Percentiles rank a stretch among this genome's conserved stretches.
Conservation (phyloP, 2,113 vertebrate species). For the Anarrhichthys ocellatus region DNA sequence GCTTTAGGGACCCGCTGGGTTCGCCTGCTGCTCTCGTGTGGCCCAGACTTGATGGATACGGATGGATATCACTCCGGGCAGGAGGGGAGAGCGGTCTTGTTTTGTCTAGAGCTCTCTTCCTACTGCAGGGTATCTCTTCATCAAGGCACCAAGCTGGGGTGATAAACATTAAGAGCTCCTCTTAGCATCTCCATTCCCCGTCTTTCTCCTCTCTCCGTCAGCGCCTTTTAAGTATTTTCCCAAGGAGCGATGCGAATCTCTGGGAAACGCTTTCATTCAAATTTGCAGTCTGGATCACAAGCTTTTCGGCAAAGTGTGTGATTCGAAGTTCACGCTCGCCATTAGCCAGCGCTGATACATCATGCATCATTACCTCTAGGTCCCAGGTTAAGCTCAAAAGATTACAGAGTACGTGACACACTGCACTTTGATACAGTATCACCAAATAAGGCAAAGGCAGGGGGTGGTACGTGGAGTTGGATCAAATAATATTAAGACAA, state of each 20-base stretch:
- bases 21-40: slow-evolving; percentile 45
- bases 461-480: slow-evolving; percentile 3
- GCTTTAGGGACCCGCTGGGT: slow-evolving; percentile 30
- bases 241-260: slow-evolving; percentile 22
- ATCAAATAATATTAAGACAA: slow-evolving; percentile 15
- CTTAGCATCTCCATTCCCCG: slow-evolving; percentile 35
- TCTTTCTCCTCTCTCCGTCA: slow-evolving; percentile 10
- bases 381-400: slow-evolving; percentile 22
- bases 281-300: slow-evolving; percentile 7
- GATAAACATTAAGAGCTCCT: slow-evolving; percentile 73
- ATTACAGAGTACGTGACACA: background rate
- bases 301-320: background rate
- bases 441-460: slow-evolving; percentile 24
- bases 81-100: slow-evolving; percentile 64
- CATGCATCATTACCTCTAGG: slow-evolving; percentile 15
- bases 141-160: slow-evolving; percentile 70
- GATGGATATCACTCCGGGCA: slow-evolving; percentile 55
- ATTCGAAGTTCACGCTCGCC: background rate
- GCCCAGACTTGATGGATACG: slow-evolving; percentile 58
- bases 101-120: slow-evolving; percentile 79
- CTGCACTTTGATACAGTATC: slow-evolving; percentile 34
- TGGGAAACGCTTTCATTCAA: background rate
- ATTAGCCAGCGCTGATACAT: slow-evolving; percentile 5
- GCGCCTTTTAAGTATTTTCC: slow-evolving; percentile 33
- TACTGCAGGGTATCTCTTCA: slow-evolving; percentile 73